Conservation (phyloP, 2,797 vertebrate genomes). For the Aotus griseimembra region DNA sequence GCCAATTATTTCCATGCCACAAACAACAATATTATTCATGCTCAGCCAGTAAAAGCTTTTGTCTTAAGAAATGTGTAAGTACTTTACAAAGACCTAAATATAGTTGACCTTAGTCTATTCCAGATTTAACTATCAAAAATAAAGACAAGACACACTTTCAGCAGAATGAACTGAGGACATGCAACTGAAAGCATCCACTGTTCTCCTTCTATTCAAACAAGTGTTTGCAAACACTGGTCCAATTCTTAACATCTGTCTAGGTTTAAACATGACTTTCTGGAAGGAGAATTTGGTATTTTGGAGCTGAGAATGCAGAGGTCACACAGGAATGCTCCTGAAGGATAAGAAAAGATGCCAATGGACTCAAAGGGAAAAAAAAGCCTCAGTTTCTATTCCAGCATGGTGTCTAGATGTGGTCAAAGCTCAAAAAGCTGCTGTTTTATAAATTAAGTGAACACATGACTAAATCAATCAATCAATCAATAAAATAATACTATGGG, state of each 20-base stretch:
- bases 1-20: constrained; percentile 45
- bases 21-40: constrained; percentile 32
- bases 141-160: background rate
- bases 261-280: background rate
- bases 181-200: background rate
- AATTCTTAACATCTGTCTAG: background rate
- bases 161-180: background rate
- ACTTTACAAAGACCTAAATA: constrained; percentile 22
- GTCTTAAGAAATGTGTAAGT: background rate
- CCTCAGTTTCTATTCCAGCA: background rate
- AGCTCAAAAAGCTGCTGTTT: background rate
- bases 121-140: constrained; percentile 47
- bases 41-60: constrained; percentile 19
- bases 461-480: background rate
- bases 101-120: background rate
- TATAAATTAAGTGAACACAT: background rate
- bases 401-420: background rate
- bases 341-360: background rate
- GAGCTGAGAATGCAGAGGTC: background rate
- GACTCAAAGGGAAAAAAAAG: background rate
- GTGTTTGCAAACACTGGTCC: background rate
- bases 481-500: background rate
- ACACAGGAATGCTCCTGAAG: background rate
- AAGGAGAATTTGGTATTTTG: background rate
- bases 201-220: background rate